Base-by-base conservation (phyloP, 2,797 vertebrate species). In the Antrozous pallidus region DNA sequence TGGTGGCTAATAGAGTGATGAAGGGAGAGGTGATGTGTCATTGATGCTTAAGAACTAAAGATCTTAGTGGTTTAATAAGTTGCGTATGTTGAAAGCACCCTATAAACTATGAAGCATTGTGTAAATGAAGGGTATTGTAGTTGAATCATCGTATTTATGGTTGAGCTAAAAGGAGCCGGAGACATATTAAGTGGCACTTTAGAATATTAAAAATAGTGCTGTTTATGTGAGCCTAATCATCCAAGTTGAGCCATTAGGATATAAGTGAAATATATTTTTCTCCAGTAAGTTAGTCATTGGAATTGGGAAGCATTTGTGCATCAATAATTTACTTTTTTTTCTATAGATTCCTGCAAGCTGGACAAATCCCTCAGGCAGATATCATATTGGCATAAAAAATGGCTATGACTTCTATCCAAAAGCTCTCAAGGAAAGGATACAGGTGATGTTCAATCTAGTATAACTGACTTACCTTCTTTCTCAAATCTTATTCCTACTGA, bases 371-470 rank as follows among this genome's bases (percentile, higher is more conserved):
- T 98, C 99, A 92, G 99, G 98, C 97, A 99, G 98, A 97, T 99
- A 99, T 95, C 99, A 99, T 97, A 99, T 99, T 95, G 99, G 99
- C 98, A 98, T 99, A 98, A 99, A 99, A 99, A 99, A 99, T 97
- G 99, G 99, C 65, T 99, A 99, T 71, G 99, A 99, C 97, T 99
- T 99, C 97, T 99, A 99, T 97, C 99, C 99, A 84, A 99, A 99
- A 98, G 99, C 99, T 95, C 99, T 99, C 40, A 99, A 99, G 97
- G 99, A 99, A 97, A 99, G 99, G 97, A 99, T 99, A 97, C 99
- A 99, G 99, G 99, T 99, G 98, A 98, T 78, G 1, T 77, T 58
- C 54, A 82, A 42, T 42, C 26, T 51, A 6, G 2, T 47, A 85
- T 90, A 69, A 0, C 2, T 42, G 77, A 67, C 16, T 74, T 93